These are phyloP conservation scores for Platycercus adscitus DNA, from an alignment of 2,113 vertebrate genomes.

Conservation along the genomic window DNA sequence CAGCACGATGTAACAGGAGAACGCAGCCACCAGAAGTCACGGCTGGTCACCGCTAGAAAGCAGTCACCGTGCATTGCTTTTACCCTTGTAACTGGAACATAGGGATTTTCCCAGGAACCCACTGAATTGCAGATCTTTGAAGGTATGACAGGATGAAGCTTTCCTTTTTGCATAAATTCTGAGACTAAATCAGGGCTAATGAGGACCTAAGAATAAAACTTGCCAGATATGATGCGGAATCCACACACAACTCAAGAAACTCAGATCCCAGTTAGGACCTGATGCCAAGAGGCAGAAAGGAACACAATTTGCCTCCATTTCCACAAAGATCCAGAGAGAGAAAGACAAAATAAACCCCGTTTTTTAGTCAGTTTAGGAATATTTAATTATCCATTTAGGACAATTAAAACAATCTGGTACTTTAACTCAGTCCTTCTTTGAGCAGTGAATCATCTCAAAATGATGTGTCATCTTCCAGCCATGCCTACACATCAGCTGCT, in stretches of 20 bases:
- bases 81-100: fast-evolving
- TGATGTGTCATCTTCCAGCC: conserved; percentile 59
- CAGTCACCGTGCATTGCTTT: background rate
- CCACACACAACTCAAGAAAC: background rate
- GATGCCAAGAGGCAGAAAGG: background rate
- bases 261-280: background rate
- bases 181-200: background rate
- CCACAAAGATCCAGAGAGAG: background rate
- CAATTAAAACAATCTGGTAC: conserved; percentile 58
- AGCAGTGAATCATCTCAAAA: conserved; percentile 49
- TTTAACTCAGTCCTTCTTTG: conserved; percentile 38
- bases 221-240: background rate
- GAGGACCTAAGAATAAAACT: background rate
- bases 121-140: background rate
- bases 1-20: too few species aligned
- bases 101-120: background rate
- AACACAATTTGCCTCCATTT: background rate
- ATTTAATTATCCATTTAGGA: conserved; percentile 36
- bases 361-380: background rate
- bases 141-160: background rate
- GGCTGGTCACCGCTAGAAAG: background rate
- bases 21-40: background rate
- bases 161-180: background rate
- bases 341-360: background rate
- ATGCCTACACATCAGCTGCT: conserved; percentile 68